Evolutionary conservation across 2,888 invertebrate species (phyloP), one percentile per base, ranked within the genome.

Genomic region (Aspidiotus rigidus): DNA sequence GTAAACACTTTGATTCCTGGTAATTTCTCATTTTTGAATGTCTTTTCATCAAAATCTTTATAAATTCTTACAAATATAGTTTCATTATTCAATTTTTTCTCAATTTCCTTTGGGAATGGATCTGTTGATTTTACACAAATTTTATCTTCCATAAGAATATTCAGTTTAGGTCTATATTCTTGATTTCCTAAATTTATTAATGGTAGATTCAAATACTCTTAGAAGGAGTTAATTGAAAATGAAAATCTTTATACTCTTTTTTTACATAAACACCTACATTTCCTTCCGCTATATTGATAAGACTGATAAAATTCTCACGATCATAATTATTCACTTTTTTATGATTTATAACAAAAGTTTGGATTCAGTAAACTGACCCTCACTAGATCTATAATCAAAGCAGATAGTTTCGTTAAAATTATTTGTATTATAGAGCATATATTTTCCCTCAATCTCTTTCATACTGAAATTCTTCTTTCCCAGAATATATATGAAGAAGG

Each of bases 191-290:
- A 16, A 56, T 56, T 56, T 56, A 56, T 56, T n/a, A 56, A 16
- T 56, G 56, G 56, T 56, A 56, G 56, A 56, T 56, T 56, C 49
- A 49, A 49, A 49, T n/a, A n/a, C 49, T 49, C 49, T 49, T 49
- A n/a, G 49, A 49, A 49, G 49, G 49, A 49, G 49, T 49, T 49
- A 49, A 49, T 49, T 49, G 49, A 49, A 49, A 49, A n/a, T 49
- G 49, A 49, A 49, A 49, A 49, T 49, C 49, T 49, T 49, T 49
- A 49, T 49, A 49, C n/a, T 49, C 49, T 17, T 56, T 56, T 56
- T 56, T 56, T 17, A 56, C 56, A 56, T 56, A 56, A 56, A 56
- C 56, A 56, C 56, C 56, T 56, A 56, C 17, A 56, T 56, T 56
- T 56, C 56, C 56, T 56, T 56, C 56, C 16, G 56, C 56, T 56